Conservation (phyloP, 1,140 invertebrate species). For the Pseudomyrmex dendroicus region DNA sequence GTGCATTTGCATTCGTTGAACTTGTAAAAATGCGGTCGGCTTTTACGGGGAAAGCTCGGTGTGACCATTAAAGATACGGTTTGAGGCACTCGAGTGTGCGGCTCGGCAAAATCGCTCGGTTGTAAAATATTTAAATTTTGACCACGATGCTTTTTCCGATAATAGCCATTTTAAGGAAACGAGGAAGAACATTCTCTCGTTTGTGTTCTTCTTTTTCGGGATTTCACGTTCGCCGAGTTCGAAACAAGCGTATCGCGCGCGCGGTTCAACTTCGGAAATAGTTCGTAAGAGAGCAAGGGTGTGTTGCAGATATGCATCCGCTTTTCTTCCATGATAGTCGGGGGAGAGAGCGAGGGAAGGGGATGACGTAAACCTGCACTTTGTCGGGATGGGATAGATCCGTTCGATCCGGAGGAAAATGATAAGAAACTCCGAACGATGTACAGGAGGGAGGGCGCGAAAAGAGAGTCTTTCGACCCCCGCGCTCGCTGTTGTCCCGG, state of each 20-base stretch:
- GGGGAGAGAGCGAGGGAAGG: not conserved
- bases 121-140: not conserved
- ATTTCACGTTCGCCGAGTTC: constrained; percentile 13
- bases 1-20: constrained; percentile 41
- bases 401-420: constrained; percentile 25
- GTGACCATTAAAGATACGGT: constrained; percentile 11
- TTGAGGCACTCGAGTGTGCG: not conserved
- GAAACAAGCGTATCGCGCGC: constrained; percentile 26
- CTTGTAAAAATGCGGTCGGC: constrained; percentile 1
- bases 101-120: no score
- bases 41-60: not conserved
- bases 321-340: not conserved
- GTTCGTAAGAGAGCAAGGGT: constrained; percentile 30
- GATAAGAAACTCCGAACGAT: constrained; percentile 44
- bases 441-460: not conserved
- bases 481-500: not conserved
- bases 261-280: constrained; percentile 27
- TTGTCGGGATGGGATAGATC: constrained; percentile 29
- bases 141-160: no score
- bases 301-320: constrained; percentile 26
- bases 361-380: constrained; percentile 42
- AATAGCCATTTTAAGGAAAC: not conserved
- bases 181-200: not conserved
- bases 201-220: not conserved
- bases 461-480: not conserved